Evolutionary conservation across 2,113 vertebrate genomes (phyloP).

Genomic region (Mandrillus leucophaeus): DNA sequence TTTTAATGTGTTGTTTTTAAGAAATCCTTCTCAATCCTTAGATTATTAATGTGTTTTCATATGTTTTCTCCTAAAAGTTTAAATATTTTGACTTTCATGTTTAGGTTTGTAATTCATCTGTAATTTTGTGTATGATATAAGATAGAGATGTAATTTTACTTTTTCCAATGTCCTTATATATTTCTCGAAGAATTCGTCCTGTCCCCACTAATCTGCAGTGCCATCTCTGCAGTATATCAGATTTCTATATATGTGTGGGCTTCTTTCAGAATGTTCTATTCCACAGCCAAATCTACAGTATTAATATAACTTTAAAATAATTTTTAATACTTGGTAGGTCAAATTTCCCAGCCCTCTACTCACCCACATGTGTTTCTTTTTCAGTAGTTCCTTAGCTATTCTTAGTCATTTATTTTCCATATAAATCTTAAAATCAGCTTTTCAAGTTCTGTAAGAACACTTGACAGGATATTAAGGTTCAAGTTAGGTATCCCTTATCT

Average conservation of each 20-base stretch:
- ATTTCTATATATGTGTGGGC: not conserved
- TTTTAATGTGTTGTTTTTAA: not conserved
- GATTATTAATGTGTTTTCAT: not conserved
- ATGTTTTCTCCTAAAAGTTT: constrained; percentile 12
- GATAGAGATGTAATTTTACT: not conserved
- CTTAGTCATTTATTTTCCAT: not conserved
- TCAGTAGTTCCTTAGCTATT: not conserved
- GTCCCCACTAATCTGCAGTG: not conserved
- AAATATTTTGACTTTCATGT: constrained; percentile 41
- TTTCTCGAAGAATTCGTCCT: not conserved
- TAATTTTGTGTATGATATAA: not conserved
- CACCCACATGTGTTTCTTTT: not conserved
- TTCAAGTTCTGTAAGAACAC: constrained; percentile 12
- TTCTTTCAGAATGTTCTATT: not conserved
- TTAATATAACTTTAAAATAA: not conserved
- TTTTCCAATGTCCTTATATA: not conserved
- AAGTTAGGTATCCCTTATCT: not conserved
- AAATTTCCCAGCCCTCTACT: not conserved
- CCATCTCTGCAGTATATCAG: not conserved
- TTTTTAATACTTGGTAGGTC: not conserved
- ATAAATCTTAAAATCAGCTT: constrained; percentile 14
- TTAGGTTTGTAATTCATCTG: constrained; percentile 27
- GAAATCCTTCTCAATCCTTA: not conserved
- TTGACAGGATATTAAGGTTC: not conserved
- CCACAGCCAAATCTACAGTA: not conserved